Conservation (phyloP, 1,140 invertebrate species). For the Macrocentrus cingulum region DNA sequence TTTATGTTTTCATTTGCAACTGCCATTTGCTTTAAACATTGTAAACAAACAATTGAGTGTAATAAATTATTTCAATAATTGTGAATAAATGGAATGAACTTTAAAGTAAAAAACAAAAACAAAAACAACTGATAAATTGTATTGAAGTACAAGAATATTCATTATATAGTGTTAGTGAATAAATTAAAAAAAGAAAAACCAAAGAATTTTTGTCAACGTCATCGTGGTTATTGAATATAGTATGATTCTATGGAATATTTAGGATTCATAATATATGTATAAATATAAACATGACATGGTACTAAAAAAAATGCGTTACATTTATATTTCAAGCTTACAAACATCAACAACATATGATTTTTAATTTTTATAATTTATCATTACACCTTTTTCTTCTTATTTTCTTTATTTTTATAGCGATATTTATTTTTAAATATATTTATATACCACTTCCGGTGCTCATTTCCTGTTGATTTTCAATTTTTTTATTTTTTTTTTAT, state of each 20-base stretch:
- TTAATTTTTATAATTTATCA: slow-evolving; percentile 30
- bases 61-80: background rate
- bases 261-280: background rate
- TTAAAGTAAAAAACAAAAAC: slow-evolving; percentile 30
- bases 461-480: slow-evolving; percentile 28
- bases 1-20: too few relatives aligned
- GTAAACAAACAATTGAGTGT: background rate
- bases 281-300: slow-evolving; percentile 16
- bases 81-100: slow-evolving; percentile 18
- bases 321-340: slow-evolving; percentile 57
- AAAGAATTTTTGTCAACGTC: background rate
- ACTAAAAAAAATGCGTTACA: slow-evolving; percentile 49
- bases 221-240: too few relatives aligned
- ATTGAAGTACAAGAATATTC: background rate
- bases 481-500: too few relatives aligned
- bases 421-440: slow-evolving; percentile 11
- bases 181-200: background rate
- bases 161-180: background rate
- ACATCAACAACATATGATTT: slow-evolving; percentile 50
- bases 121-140: slow-evolving; percentile 38
- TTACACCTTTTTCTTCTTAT: slow-evolving; percentile 9
- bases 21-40: background rate
- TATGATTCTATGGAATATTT: background rate
- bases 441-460: slow-evolving; percentile 18
- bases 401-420: too few relatives aligned